Conservation (phyloP, 2,888 invertebrate genomes). For the Acleris literana region DNA sequence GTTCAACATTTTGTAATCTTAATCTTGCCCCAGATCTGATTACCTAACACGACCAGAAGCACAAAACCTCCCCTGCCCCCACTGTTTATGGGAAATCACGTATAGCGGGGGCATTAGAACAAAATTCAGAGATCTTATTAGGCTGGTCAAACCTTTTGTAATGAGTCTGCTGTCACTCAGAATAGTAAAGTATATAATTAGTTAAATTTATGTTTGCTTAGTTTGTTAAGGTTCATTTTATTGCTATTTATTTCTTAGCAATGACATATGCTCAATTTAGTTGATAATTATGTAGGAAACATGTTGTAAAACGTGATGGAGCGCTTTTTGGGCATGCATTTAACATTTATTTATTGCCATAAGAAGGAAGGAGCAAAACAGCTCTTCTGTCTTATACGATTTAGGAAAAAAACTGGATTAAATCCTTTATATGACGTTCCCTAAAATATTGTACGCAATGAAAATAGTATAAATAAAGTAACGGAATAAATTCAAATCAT, state of each 20-base stretch:
- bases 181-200: slow-evolving; percentile 22
- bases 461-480: too few relatives aligned
- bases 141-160: slow-evolving; percentile 11
- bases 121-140: slow-evolving; percentile 18
- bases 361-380: too few relatives aligned
- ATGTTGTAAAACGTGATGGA: too few relatives aligned
- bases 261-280: background rate
- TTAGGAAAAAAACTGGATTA: too few relatives aligned
- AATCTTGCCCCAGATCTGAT: slow-evolving; percentile 48
- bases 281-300: background rate
- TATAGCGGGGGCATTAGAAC: background rate
- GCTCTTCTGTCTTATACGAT: too few relatives aligned
- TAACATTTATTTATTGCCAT: too few relatives aligned
- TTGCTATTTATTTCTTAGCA: background rate
- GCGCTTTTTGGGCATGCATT: too few relatives aligned
- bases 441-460: too few relatives aligned
- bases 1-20: slow-evolving; percentile 39
- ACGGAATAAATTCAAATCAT: background rate
- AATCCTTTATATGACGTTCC: too few relatives aligned
- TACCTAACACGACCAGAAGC: slow-evolving; percentile 40
- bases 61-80: slow-evolving; percentile 38
- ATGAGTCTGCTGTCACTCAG: slow-evolving; percentile 24
- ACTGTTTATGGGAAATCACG: slow-evolving; percentile 10
- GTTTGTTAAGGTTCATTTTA: slow-evolving; percentile 3
- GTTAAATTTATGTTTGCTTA: slow-evolving; percentile 18